Base-by-base conservation (phyloP, 2,797 vertebrate genomes). In the Hirundo rustica region DNA sequence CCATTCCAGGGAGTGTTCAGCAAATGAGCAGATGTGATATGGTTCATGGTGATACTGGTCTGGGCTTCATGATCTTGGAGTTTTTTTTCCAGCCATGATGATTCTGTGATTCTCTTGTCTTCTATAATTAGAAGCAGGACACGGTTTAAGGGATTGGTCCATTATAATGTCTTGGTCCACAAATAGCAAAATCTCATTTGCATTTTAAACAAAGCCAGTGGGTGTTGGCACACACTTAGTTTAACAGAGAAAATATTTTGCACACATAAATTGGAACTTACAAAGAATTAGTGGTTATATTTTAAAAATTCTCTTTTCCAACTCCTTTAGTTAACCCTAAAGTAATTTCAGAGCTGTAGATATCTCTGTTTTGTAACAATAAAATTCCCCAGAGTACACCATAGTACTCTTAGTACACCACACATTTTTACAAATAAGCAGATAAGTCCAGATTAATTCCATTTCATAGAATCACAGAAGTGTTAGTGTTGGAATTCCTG, bases 161-260 rank as follows among this genome's bases (percentile, higher is more conserved):
- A 48, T 73, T 77, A 13, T 16, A 77, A 45, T 0, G 0, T 20
- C 8, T 26, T 48, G 34, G 21, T 54, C 25, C 67, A 82, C 7
- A 36, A 26, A 40, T 20, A 72, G n/a, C 3, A 64, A 67, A 78
- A 20, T 40, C 29, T 4, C 32, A 18, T 72, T 66, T 68, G 38
- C 82, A 38, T 60, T 88, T 85, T 53, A 76, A 61, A 27, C 6
- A 19, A 76, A 65, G 18, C 22, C 40, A 57, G 9, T 32, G 26
- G 29, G 7, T 67, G 23, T 21, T 89, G 53, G 36, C 30, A 74
- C 20, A 65, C 11, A 21, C 2, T 68, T 77, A 73, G 27, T n/a
- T 90, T 29, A 79, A 82, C 11, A 60, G 22, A 48, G 38, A 78
- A 87, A 78, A 25, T 50, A 55, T 64, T 84, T 79, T 85, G 38